Percentiles rank a stretch among this genome's conserved stretches.
Evolutionary conservation across 1,140 invertebrate species (phyloP).

Genomic region (Hirudo medicinalis): DNA sequence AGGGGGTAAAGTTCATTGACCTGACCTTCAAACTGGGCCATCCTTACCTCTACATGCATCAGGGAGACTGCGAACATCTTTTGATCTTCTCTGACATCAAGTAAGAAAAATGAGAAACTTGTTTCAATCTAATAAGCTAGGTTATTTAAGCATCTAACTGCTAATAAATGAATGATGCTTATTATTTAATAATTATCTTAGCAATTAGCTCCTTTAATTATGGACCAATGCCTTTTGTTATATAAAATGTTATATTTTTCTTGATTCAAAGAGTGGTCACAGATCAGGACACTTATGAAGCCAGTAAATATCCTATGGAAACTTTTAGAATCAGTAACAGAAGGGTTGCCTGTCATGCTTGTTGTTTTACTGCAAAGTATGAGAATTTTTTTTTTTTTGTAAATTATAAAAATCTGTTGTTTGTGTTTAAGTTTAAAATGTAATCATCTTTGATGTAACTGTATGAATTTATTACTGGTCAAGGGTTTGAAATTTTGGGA

Average conservation of each 20-base stretch:
- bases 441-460: not conserved
- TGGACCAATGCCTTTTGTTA: not conserved
- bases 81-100: slow-evolving; percentile 60
- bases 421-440: no score
- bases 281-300: no score
- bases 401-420: not conserved
- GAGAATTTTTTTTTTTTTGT: no score
- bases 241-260: no score
- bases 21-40: slow-evolving; percentile 55
- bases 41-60: slow-evolving; percentile 70
- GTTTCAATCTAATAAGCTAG: not conserved
- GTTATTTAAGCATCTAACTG: not conserved
- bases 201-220: not conserved
- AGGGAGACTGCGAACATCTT: slow-evolving; percentile 76
- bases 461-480: not conserved
- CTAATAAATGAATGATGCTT: no score
- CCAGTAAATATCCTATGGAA: no score
- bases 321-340: no score
- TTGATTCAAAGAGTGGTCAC: no score
- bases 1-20: slow-evolving; percentile 49
- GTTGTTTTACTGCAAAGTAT: no score
- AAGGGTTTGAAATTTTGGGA: not conserved
- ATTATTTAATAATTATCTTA: not conserved
- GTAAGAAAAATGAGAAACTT: slow-evolving; percentile 29
- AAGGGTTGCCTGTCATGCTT: no score